Evolutionary conservation across 2,888 invertebrate species (phyloP).

Genomic region (Tupiocoris notatus): DNA sequence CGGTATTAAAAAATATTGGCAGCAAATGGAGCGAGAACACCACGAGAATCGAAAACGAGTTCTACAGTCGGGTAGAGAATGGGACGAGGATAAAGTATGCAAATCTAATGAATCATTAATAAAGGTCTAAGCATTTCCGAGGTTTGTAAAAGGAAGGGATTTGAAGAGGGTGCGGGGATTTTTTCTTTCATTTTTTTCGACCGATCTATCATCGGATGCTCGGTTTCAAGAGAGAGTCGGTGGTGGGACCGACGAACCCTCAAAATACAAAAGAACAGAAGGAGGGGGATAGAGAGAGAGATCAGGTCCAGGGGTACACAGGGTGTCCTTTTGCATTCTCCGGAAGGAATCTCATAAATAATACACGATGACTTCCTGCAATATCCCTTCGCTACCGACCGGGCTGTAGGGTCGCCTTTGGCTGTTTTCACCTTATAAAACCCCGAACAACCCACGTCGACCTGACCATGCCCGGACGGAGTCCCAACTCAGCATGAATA

Average conservation of each 20-base stretch:
- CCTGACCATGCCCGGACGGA: constrained; percentile 2
- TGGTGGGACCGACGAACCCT: background rate
- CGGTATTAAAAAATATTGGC: constrained; percentile 33
- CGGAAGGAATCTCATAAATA: constrained; percentile 38
- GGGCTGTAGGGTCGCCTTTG: background rate
- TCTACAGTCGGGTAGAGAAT: background rate
- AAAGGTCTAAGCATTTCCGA: constrained; percentile 42
- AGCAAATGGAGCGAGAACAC: constrained; percentile 36
- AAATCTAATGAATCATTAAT: constrained; percentile 49
- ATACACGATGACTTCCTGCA: constrained; percentile 35
- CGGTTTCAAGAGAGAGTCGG: background rate
- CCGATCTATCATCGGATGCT: constrained; percentile 27
- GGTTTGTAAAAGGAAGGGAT: constrained; percentile 14
- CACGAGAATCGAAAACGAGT: background rate
- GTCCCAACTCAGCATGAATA: constrained; percentile 26
- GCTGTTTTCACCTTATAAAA: background rate
- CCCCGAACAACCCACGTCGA: constrained; percentile 26
- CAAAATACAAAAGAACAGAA: background rate
- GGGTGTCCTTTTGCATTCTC: constrained; percentile 10
- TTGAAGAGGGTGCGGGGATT: background rate
- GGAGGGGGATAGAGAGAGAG: too few relatives aligned
- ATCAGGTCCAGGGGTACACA: constrained; percentile 18
- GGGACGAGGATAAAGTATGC: constrained; percentile 32
- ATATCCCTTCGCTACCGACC: background rate
- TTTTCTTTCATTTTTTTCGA: constrained; percentile 28